These are phyloP conservation scores for Diarsia mendica DNA, from an alignment of 2,888 invertebrate genomes.

Conservation along the genomic window DNA sequence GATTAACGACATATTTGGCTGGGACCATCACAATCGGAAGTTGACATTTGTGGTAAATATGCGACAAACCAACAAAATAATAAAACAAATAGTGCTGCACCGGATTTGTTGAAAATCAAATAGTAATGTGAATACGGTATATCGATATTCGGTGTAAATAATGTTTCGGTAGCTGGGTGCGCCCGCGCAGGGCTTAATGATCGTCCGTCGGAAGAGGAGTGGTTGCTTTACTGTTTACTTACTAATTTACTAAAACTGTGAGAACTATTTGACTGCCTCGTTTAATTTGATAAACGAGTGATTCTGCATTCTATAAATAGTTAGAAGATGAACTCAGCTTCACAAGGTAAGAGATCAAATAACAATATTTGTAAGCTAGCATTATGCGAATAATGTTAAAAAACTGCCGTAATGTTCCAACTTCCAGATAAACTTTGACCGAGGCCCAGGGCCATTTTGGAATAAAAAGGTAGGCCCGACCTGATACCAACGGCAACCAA, in stretches of 20 bases:
- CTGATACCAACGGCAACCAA: no score
- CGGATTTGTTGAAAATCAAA: constrained; percentile 45
- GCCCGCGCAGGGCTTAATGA: constrained; percentile 40
- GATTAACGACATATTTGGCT: background rate
- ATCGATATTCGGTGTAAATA: constrained; percentile 40
- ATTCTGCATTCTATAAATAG: background rate
- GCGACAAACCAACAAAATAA: background rate
- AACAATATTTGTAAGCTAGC: background rate
- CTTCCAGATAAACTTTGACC: no score
- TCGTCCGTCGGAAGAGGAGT: constrained; percentile 39
- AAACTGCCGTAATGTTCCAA: no score
- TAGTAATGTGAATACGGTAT: constrained; percentile 30
- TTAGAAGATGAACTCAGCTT: background rate
- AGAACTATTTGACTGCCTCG: constrained; percentile 20
- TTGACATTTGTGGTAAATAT: constrained; percentile 21
- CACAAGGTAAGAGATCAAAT: background rate
- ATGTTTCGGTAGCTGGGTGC: constrained; percentile 52
- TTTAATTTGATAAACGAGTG: background rate
- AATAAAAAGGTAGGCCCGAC: no score
- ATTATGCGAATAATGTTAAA: no score
- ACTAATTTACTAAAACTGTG: constrained; percentile 46
- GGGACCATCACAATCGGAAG: constrained; percentile 2
- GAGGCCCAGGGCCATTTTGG: no score
- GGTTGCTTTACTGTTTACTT: constrained; percentile 48
- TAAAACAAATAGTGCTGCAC: constrained; percentile 21